A percentile compares a stretch with the other conserved stretches of the same genome.
Conservation (phyloP, 1,140 invertebrate genomes). For the Acromyrmex heyeri region DNA sequence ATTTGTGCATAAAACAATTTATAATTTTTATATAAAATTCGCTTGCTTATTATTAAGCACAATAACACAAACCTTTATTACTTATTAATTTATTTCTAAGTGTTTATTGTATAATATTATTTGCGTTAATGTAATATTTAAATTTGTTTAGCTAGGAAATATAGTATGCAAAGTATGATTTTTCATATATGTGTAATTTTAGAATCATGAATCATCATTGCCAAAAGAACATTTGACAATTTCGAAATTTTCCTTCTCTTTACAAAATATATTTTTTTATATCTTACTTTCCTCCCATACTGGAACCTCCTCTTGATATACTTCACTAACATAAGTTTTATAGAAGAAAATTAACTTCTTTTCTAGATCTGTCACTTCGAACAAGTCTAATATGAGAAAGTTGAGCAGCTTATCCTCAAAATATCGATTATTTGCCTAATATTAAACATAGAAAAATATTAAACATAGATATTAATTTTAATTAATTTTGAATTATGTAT, state of each 20-base stretch:
- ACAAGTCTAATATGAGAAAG: conserved; percentile 83
- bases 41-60: not conserved
- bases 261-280: not conserved
- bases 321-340: conserved; percentile 87
- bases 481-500: not conserved
- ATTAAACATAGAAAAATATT: conserved; percentile 6
- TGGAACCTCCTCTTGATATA: conserved; percentile 87
- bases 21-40: not conserved
- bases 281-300: conserved; percentile 88
- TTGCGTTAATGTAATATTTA: not conserved
- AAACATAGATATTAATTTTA: not conserved
- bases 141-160: not conserved
- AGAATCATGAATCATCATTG: conserved; percentile 65
- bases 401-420: conserved; percentile 81
- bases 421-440: conserved; percentile 81
- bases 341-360: conserved; percentile 87
- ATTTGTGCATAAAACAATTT: not conserved
- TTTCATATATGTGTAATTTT: not conserved
- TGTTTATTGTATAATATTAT: not conserved
- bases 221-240: conserved; percentile 41
- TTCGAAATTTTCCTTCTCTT: not conserved
- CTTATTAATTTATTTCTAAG: not conserved
- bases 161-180: conserved; percentile 9
- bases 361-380: conserved; percentile 82
- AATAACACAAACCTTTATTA: not conserved